These are phyloP conservation scores for Noctua janthina DNA, from an alignment of 2,888 invertebrate species.

Conservation along the genomic window DNA sequence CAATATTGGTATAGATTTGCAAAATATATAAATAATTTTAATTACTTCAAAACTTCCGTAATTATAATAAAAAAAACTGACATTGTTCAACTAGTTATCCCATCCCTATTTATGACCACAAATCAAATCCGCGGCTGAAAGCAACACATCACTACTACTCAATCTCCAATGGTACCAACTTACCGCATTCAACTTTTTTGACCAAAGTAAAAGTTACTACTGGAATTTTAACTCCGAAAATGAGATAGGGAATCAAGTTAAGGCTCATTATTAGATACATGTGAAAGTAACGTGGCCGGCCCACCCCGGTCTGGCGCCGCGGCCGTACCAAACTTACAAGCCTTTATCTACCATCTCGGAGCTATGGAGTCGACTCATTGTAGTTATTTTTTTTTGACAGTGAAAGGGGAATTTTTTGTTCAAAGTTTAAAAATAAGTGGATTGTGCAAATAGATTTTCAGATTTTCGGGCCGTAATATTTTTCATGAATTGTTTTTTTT, in stretches of 20 bases:
- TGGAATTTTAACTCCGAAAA: slow-evolving; percentile 62
- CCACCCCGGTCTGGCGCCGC: slow-evolving; percentile 81
- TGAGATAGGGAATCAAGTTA: slow-evolving; percentile 57
- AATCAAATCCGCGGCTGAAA: not conserved
- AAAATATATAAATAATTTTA: too few species aligned
- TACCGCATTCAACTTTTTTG: slow-evolving; percentile 20
- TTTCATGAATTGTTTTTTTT: not conserved
- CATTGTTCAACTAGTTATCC: too few species aligned
- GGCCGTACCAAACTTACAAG: slow-evolving; percentile 72
- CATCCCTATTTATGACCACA: too few species aligned
- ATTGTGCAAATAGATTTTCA: slow-evolving; percentile 9
- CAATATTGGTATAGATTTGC: too few species aligned
- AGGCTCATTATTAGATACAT: slow-evolving; percentile 65
- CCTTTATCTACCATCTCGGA: slow-evolving; percentile 77
- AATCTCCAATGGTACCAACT: slow-evolving; percentile 31
- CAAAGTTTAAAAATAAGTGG: slow-evolving; percentile 5
- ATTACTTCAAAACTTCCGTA: too few species aligned
- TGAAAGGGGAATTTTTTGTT: slow-evolving; percentile 32
- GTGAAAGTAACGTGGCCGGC: slow-evolving; percentile 66
- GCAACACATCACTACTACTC: slow-evolving; percentile 18
- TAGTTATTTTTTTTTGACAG: slow-evolving; percentile 29
- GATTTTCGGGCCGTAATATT: not conserved
- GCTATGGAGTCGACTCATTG: slow-evolving; percentile 70
- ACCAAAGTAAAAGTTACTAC: slow-evolving; percentile 57
- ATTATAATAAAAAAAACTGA: not conserved